A percentile compares a stretch with the other conserved stretches of the same genome.
phyloP scores from a whole-genome alignment of 1,140 invertebrate species.

The Drosophila sp. region DNA sequence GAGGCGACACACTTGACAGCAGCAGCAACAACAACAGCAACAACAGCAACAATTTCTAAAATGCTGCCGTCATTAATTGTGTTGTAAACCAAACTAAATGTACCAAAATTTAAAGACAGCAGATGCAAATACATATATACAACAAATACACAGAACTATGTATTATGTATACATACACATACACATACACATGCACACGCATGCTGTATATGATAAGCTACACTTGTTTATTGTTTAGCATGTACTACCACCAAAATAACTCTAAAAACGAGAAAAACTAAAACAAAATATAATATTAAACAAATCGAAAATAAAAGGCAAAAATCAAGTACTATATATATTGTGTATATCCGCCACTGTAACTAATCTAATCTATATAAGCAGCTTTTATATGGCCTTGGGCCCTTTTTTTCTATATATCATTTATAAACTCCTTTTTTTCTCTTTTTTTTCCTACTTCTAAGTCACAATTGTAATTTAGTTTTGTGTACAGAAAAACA shows the following conservation, averaged over 20 bases:
- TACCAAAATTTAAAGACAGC: background rate
- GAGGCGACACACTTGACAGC: slow-evolving; percentile 34
- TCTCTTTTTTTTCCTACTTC: slow-evolving; percentile 14
- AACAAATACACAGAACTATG: background rate
- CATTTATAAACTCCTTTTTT: slow-evolving; percentile 5
- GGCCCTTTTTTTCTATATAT: slow-evolving; percentile 18
- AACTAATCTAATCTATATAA: background rate
- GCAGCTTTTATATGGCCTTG: slow-evolving; percentile 17
- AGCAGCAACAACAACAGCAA: slow-evolving; percentile 9
- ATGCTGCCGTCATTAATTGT: background rate
- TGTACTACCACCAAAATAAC: slow-evolving; percentile 38
- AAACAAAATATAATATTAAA: background rate
- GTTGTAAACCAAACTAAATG: background rate
- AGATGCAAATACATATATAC: background rate
- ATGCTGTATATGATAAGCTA: slow-evolving; percentile 8
- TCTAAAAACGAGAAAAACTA: background rate
- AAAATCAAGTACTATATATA: slow-evolving; percentile 9
- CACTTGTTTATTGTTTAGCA: slow-evolving; percentile 8
- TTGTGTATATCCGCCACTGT: slow-evolving; percentile 3
- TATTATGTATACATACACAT: slow-evolving; percentile 10
- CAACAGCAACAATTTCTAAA: slow-evolving; percentile 6
- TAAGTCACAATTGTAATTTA: slow-evolving; percentile 26
- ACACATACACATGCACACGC: slow-evolving; percentile 23
- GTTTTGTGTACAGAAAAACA: background rate
- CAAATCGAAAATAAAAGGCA: slow-evolving; percentile 12